Conservation (phyloP, 2,888 invertebrate species). For the Eubasilissa splendida region DNA sequence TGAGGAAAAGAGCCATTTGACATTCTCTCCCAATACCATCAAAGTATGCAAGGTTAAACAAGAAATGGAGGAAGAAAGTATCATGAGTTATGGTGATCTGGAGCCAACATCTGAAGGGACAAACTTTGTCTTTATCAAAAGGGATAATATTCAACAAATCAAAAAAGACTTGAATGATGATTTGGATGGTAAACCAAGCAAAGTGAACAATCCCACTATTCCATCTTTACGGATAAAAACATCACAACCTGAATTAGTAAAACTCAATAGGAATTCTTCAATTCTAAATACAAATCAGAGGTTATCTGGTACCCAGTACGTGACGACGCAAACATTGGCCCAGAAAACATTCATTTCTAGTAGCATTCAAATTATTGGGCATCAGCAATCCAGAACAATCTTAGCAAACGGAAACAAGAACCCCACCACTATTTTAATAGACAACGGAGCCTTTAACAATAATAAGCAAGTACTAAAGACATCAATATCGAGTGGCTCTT, state of each 20-base stretch:
- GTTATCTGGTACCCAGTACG: conserved; percentile 61
- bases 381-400: conserved; percentile 71
- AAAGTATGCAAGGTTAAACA: conserved; percentile 75
- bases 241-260: conserved; percentile 67
- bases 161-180: conserved; percentile 79
- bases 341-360: conserved; percentile 72
- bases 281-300: conserved; percentile 70
- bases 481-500: conserved; percentile 65
- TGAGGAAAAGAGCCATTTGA: conserved; percentile 79
- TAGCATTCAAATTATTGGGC: conserved; percentile 72
- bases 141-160: conserved; percentile 68
- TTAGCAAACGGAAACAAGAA: conserved; percentile 69
- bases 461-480: conserved; percentile 72
- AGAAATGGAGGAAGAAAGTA: conserved; percentile 60
- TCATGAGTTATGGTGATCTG: conserved; percentile 60
- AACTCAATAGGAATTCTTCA: conserved; percentile 69
- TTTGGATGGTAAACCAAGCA: conserved; percentile 68
- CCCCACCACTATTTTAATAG: conserved; percentile 71
- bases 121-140: conserved; percentile 60
- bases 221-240: conserved; percentile 68
- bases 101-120: conserved; percentile 66
- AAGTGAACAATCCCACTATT: conserved; percentile 62
- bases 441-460: conserved; percentile 69
- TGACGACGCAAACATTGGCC: conserved; percentile 65
- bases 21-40: conserved; percentile 80